Base-by-base conservation (phyloP, 92 coral and sea anemone genomes). In the Zoanthus gigantus region DNA sequence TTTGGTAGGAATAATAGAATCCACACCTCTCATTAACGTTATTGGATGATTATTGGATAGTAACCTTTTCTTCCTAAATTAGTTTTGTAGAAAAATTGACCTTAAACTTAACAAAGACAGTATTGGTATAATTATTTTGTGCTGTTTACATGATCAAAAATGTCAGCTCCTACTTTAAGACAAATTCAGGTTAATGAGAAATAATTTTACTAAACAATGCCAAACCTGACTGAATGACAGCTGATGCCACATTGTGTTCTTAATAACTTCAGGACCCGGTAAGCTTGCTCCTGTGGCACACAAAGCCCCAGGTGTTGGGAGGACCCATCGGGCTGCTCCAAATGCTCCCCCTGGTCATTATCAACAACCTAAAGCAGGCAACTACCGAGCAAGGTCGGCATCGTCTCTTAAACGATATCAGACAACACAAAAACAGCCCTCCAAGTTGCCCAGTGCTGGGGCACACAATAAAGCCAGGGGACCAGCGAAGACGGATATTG, bases 401-500 rank as follows among this genome's bases (percentile, higher is more conserved):
- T 95, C 98, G 14, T 93, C 96, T 74, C 90, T 96, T 11, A 92
- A 88, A 53, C 93, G 96, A 11, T 94, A 67, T 78, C 93, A 96
- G 23, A 87, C 94, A 4, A 79, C 81, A 1, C 94, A 92, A 53
- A 87, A 83, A 34, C 98, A 95, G 73, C 99, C 99, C 0, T 90
- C 96, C 4, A 63, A 90, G 50, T 72, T 97, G 72, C 99, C 99
- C 0, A 88, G 95, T 45, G 93, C 98, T 61, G 98, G 99, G 7
- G 99, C 99, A 4, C 98, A 95, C 23, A 94, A 97, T 76, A 88
- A 88, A 65, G 99, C 99, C 10, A 94, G 90, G 65, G 93, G 96
- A 18, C 94, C 93, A 23, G 76, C 94, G 0, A 87, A 92, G n/a
- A 84, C 91, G 23, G 93, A 95, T 83, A 90, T 92, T 16, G 54